phyloP scores from a whole-genome alignment of 2,888 invertebrate genomes.

The Apamea monoglypha region DNA sequence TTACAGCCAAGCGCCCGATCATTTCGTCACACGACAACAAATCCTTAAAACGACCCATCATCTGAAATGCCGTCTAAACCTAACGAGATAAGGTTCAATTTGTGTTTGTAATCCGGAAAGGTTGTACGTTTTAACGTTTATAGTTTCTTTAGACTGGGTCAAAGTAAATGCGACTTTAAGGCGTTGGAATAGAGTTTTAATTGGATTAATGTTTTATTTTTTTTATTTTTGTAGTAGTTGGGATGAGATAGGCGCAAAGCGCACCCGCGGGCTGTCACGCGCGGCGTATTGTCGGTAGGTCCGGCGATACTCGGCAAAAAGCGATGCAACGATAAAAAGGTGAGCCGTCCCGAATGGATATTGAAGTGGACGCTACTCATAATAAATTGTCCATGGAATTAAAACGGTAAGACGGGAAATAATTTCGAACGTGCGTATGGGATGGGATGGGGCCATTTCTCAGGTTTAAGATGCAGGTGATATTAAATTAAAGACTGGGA shows the following conservation, averaged over 20 bases:
- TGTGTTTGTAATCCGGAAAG: slow-evolving; percentile 40
- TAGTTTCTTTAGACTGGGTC: slow-evolving; percentile 31
- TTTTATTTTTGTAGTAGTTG: slow-evolving; percentile 76
- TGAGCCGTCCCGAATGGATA: slow-evolving; percentile 66
- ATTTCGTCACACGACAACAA: slow-evolving; percentile 81
- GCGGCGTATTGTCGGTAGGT: slow-evolving; percentile 79
- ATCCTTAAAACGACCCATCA: slow-evolving; percentile 62
- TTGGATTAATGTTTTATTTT: slow-evolving; percentile 50
- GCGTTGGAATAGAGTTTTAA: slow-evolving; percentile 47
- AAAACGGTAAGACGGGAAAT: slow-evolving; percentile 57
- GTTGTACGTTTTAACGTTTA: slow-evolving; percentile 62
- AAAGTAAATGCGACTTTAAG: slow-evolving; percentile 45
- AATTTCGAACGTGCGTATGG: slow-evolving; percentile 46
- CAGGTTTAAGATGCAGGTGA: slow-evolving; percentile 27
- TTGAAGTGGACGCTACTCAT: slow-evolving; percentile 62
- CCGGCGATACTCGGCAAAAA: slow-evolving; percentile 75
- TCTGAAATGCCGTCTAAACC: slow-evolving; percentile 61
- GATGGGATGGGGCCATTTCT: slow-evolving; percentile 22
- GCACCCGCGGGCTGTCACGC: slow-evolving; percentile 89
- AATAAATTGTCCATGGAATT: slow-evolving; percentile 67
- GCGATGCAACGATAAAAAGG: slow-evolving; percentile 77
- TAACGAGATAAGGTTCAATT: slow-evolving; percentile 64
- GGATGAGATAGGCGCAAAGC: slow-evolving; percentile 79
- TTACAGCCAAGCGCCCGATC: slow-evolving; percentile 78
- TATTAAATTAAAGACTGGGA: slow-evolving; percentile 22